Base-by-base conservation (phyloP, 2,113 vertebrate species). In the Poeciliopsis retropinna region DNA sequence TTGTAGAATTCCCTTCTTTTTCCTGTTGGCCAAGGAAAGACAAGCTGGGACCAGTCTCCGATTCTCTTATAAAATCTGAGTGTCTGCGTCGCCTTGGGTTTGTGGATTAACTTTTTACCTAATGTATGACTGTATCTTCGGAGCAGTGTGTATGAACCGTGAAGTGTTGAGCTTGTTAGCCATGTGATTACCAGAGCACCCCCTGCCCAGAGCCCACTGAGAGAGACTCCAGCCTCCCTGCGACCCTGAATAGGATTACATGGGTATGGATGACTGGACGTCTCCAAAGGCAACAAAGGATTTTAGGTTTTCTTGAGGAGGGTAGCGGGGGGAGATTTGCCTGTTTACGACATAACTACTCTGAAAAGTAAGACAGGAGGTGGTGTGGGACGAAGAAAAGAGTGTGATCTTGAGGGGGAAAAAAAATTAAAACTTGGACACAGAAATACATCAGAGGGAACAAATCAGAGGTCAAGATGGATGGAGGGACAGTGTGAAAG, bases 1-100 rank as follows among this genome's bases (percentile, higher is more conserved):
- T 71, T 86, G 81, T 76, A 79, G 72, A 73, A 79, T 75, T 72
- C 8, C 65, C 86, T 88, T 90, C 91, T 87, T 88, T 81, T 91
- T 91, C 90, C 91, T 89, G 84, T 76, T 67, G 31, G 80, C 65
- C 5, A 28, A 81, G 79, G 85, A 83, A 70, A 83, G 37, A 60
- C 29, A 19, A 64, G 51, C 70, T 64, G 39, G 1, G 60, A 65
- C 3, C 69, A 62, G 34, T 69, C 69, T 84, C 60, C 25, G 57
- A 67, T 44, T 60, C 29, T 22, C 28, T 39, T n/a, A 19, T 25
- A 44, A 34, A 67, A 66, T 15, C 27, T 61, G 44, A 62, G 17
- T n/a, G 72, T n/a, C 15, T 41, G 19, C n/a, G 34, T 31, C 3
- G 34, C 2, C 61, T 17, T 37, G 0, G 31, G 44, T 73, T 44